Evolutionary conservation across 2,888 invertebrate species (phyloP).

Genomic region (Athalia cordata): DNA sequence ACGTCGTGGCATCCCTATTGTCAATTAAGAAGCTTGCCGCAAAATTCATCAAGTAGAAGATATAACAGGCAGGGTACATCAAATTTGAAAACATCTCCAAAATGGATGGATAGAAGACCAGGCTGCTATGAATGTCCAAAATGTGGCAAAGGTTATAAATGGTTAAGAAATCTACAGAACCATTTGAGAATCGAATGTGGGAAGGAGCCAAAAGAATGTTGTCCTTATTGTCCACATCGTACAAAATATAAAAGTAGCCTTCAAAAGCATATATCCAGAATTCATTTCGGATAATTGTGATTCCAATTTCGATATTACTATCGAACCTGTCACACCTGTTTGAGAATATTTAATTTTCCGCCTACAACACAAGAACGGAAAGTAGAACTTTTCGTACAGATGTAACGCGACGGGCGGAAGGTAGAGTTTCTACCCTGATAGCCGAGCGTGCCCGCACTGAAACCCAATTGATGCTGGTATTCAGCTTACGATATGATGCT

Average conservation of each 20-base stretch:
- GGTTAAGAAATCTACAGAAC: constrained; percentile 77
- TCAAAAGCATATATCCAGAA: constrained; percentile 73
- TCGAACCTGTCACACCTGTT: no score
- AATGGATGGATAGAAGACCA: constrained; percentile 59
- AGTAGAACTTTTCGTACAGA: no score
- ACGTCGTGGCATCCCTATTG: constrained; percentile 28
- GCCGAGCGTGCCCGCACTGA: no score
- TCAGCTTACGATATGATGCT: no score
- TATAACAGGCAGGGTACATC: not conserved
- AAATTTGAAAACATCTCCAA: not conserved
- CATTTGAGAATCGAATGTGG: constrained; percentile 79
- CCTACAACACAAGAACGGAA: no score
- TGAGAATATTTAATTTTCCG: not conserved
- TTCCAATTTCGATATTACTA: not conserved
- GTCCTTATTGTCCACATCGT: constrained; percentile 75
- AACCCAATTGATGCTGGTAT: no score
- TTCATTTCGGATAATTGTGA: constrained; percentile 59
- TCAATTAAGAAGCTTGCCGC: constrained; percentile 23
- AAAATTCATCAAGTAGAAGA: not conserved
- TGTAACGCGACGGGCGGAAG: no score
- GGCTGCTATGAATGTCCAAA: constrained; percentile 74
- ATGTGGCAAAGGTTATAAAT: constrained; percentile 78
- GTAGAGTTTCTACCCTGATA: no score
- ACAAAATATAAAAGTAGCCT: constrained; percentile 76
- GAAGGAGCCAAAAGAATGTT: constrained; percentile 76